phyloP scores from a whole-genome alignment of 1,140 invertebrate genomes.

The Hycleus phaleratus region DNA sequence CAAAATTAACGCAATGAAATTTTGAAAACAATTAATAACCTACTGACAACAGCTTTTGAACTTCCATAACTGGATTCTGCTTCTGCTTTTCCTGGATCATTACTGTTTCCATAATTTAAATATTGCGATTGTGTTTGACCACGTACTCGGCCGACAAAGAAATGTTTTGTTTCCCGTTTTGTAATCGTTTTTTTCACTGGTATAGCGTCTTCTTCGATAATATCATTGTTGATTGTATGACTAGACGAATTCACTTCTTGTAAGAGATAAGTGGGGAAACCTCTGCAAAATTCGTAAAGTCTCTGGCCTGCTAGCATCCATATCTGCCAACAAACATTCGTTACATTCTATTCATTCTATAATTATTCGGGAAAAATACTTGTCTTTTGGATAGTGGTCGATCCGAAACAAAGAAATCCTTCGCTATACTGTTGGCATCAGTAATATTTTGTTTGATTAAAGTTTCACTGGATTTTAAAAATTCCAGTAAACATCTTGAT shows the following conservation, averaged over 20 bases:
- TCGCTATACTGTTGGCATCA: slow-evolving; percentile 14
- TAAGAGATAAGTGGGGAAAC: slow-evolving; percentile 32
- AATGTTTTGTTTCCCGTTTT: slow-evolving; percentile 24
- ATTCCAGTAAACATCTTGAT: slow-evolving; percentile 30
- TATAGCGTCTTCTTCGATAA: slow-evolving; percentile 16
- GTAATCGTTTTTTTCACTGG: slow-evolving; percentile 5
- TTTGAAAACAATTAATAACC: slow-evolving; percentile 40
- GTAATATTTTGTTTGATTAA: slow-evolving; percentile 19
- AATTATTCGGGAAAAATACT: slow-evolving; percentile 12
- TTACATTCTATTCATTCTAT: not conserved
- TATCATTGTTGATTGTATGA: slow-evolving; percentile 1
- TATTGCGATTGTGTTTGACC: slow-evolving; percentile 80
- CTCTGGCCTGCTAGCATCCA: slow-evolving; percentile 29
- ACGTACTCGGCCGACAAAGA: slow-evolving; percentile 34
- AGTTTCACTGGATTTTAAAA: slow-evolving; percentile 24
- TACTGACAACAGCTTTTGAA: slow-evolving; percentile 68
- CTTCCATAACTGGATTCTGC: slow-evolving; percentile 64
- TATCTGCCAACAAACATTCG: slow-evolving; percentile 17
- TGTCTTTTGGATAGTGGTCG: slow-evolving; percentile 28
- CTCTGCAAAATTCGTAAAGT: slow-evolving; percentile 32
- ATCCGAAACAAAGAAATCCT: slow-evolving; percentile 22
- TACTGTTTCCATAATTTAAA: slow-evolving; percentile 53
- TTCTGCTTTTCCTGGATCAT: slow-evolving; percentile 63
- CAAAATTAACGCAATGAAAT: not conserved
- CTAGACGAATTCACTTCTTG: slow-evolving; percentile 2